Base-by-base conservation (phyloP, 2,888 invertebrate species). In the Desoria tigrina region DNA sequence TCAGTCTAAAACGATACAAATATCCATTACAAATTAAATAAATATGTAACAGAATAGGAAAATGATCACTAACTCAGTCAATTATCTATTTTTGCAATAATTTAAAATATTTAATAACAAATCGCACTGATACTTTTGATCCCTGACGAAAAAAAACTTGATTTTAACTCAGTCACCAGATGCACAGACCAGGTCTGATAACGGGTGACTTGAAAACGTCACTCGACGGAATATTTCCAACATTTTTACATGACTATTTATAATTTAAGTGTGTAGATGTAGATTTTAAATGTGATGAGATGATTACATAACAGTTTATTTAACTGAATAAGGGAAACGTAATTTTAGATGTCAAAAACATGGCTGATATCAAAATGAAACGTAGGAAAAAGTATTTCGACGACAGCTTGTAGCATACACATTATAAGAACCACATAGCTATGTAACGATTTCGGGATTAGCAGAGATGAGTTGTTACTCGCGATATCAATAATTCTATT, bases 31-130 rank as follows among this genome's bases (percentile, higher is more conserved):
- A 45, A 57, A 57, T 32, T 21, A 57, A 57, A 57, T 57, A 57
- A 57, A 57, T 57, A 55, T 27, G 23, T 23, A 57, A 42, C 21
- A 18, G 56, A 57, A 57, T 57, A 57, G 26, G 56, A 57, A 57
- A 55, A 55, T 55, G 55, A 28, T 57, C 42, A 57, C 32, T 42
- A 42, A 57, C 42, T 57, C 56, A 57, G 56, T 57, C 56, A 57
- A 57, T 45, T 18, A 18, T 45, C 21, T 45, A 45, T 45, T 45
- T 45, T 45, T 45, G 21, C 45, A 45, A 21, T 21, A 21, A 45
- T 45, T 45, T 45, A 45, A 45, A 45, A 45, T 45, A 45, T 9
- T 21, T 21, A 7, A 32, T n/a, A 32, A 32, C 32, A 32, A 32
- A 32, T 45, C 45, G 21, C 21, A 16, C 18, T 45, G 45, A 45